phyloP scores from a whole-genome alignment of 2,113 vertebrate species.

The Illadopsis cleaveri region DNA sequence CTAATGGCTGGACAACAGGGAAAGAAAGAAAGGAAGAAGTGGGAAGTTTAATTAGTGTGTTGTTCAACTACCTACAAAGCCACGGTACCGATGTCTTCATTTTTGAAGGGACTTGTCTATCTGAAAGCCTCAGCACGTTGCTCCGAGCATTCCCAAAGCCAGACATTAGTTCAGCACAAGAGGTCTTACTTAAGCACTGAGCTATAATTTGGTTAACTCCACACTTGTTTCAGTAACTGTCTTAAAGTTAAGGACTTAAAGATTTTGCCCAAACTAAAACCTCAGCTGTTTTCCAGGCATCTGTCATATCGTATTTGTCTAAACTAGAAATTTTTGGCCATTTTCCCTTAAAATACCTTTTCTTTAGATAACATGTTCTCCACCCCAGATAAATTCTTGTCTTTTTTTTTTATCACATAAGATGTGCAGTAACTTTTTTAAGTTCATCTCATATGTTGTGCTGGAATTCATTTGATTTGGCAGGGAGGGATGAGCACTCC shows the following conservation, averaged over 20 bases:
- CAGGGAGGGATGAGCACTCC: neutral
- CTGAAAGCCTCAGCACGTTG: neutral
- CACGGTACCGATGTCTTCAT: rapidly evolving
- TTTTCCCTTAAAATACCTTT: neutral
- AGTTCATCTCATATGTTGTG: neutral
- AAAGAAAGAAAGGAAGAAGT: neutral
- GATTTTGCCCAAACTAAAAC: neutral
- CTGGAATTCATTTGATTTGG: neutral
- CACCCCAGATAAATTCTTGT: neutral
- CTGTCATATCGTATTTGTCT: neutral
- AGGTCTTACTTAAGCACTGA: neutral
- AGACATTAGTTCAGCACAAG: neutral
- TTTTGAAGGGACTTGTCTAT: neutral
- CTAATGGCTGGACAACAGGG: neutral
- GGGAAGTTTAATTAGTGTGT: neutral
- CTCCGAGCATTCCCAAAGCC: neutral
- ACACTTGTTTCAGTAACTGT: neutral
- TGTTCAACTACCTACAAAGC: neutral
- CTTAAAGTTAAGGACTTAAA: neutral
- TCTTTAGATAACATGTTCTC: neutral
- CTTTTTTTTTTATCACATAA: neutral
- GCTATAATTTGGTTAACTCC: neutral
- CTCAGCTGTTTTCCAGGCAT: neutral
- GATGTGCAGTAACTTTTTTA: neutral
- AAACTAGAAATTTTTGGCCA: neutral